Percentiles rank a stretch among this genome's conserved stretches.
Evolutionary conservation across 35 echinoderm and acorn worm species (phyloP).

Genomic region (Ptychodera flava): DNA sequence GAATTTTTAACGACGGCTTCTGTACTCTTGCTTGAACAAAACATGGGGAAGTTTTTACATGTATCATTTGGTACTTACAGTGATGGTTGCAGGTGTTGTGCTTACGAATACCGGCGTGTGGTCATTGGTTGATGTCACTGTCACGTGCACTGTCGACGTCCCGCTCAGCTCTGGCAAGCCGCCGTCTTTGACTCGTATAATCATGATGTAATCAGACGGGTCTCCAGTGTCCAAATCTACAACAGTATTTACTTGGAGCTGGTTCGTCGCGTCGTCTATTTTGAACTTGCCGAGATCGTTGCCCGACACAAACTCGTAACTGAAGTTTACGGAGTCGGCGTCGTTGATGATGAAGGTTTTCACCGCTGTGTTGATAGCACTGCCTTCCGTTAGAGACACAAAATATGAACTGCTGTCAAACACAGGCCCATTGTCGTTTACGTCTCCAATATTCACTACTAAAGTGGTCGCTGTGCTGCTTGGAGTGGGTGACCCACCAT

Average conservation of each 20-base stretch:
- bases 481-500: background rate
- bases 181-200: background rate
- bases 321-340: background rate
- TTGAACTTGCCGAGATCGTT: background rate
- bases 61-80: background rate
- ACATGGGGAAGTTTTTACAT: too few relatives aligned
- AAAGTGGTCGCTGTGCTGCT: background rate
- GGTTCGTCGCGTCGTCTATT: background rate
- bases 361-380: background rate
- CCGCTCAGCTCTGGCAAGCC: background rate
- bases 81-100: background rate
- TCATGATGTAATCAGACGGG: background rate
- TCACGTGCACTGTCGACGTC: background rate
- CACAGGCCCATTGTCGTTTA: background rate
- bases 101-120: background rate
- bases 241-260: background rate
- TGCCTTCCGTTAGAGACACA: background rate
- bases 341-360: background rate
- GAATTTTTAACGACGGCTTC: too few relatives aligned
- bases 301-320: background rate
- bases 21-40: too few relatives aligned
- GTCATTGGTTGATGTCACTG: background rate
- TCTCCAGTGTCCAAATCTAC: background rate
- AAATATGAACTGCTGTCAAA: background rate
- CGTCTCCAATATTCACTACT: background rate